Evolutionary conservation across 2,797 vertebrate species (phyloP), one percentile per base, ranked within the genome.

Genomic region (Otus scops): DNA sequence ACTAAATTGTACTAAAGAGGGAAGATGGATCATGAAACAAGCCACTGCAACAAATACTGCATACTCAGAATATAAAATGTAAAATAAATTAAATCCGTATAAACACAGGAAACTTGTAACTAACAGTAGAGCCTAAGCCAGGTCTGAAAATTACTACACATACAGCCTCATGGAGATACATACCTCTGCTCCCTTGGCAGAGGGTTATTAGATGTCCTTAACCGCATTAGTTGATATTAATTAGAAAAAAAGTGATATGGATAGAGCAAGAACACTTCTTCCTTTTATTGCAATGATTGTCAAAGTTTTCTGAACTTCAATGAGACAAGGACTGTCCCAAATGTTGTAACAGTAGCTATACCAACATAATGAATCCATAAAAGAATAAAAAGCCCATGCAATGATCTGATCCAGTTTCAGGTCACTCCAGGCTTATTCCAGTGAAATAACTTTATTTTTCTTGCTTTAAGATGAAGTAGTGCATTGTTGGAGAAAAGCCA

Each of bases 1-100:
- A 85, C 71, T 93, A 91, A 92, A 87, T 85, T 70, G 41, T 93
- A 54, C 73, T 94, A 74, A 94, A 75, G 68, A 91, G 69, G 59
- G 32, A 91, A 91, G 53, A 91, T 43, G 32, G 56, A 88, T 93
- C 0, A 5, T 36, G 64, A 85, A 92, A 83, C 34, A 74, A 91
- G 68, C n/a, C 48, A 67, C 53, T 82, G 77, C 16, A 85, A 88
- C 79, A 86, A 93, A 69, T 81, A 78, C 73, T 54, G 28, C 59
- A 24, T 71, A 71, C 12, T 85, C 13, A 32, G 71, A 50, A 10
- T 81, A 36, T 74, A 69, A 88, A 84, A 65, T 48, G 26, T 39
- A 68, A 77, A 92, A 92, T 39, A 83, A 92, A 92, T 54, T 4
- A 80, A 95, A 86, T 38, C 13, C 34, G 61, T 75, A 71, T 76